phyloP scores from a whole-genome alignment of 2,113 vertebrate genomes.

The Camarhynchus parvulus region DNA sequence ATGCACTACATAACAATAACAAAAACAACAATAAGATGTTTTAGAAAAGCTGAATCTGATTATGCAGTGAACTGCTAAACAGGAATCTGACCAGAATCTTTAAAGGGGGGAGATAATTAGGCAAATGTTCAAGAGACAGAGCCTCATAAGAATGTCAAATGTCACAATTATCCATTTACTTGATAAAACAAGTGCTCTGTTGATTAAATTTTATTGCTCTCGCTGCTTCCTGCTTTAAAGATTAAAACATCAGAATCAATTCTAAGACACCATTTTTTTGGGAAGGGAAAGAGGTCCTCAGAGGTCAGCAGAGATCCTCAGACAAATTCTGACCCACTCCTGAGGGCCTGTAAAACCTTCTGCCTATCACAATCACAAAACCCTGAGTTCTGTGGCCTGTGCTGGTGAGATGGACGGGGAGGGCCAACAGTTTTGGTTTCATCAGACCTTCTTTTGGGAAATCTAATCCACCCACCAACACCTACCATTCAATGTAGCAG shows the following conservation, averaged over 20 bases:
- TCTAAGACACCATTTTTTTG: neutral
- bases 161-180: conserved; percentile 37
- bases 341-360: neutral
- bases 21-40: neutral
- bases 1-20: neutral
- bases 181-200: conserved; percentile 32
- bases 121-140: conserved; percentile 9
- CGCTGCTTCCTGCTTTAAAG: neutral
- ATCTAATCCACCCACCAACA: neutral
- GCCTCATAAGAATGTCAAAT: neutral
- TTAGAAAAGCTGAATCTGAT: conserved; percentile 19
- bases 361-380: neutral
- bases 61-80: neutral
- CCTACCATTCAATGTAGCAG: neutral
- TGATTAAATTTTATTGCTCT: conserved; percentile 45
- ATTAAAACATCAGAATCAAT: conserved; percentile 2
- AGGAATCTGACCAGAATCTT: neutral
- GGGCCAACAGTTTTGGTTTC: neutral
- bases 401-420: neutral
- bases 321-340: neutral
- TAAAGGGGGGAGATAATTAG: conserved; percentile 8
- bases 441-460: neutral
- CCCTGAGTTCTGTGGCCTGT: neutral
- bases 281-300: neutral
- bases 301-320: neutral